These are phyloP conservation scores for Calliphora vicina DNA, from an alignment of 1,140 invertebrate genomes.

Conservation along the genomic window DNA sequence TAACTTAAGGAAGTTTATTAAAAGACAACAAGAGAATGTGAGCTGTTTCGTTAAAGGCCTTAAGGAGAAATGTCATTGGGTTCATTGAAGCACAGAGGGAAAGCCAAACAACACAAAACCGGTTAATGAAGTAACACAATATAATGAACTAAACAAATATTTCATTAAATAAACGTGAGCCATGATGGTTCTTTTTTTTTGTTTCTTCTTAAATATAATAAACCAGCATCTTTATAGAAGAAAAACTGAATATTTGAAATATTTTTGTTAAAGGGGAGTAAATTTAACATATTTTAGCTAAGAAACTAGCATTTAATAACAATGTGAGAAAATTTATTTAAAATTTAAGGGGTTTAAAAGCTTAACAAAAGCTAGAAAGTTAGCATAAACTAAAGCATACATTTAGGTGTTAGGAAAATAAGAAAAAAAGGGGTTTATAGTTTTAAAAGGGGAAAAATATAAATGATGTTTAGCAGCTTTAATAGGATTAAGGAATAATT, in stretches of 20 bases:
- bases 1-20: conserved; percentile 1
- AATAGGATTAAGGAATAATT: not conserved
- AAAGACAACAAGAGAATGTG: not conserved
- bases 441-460: not conserved
- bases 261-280: too few relatives aligned
- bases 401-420: not conserved
- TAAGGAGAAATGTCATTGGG: conserved; percentile 5
- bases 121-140: not conserved
- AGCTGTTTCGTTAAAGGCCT: not conserved
- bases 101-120: not conserved
- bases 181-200: too few relatives aligned
- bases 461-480: too few relatives aligned
- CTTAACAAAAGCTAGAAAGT: not conserved
- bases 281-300: too few relatives aligned
- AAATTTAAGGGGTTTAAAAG: not conserved
- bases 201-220: too few relatives aligned
- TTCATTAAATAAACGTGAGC: not conserved
- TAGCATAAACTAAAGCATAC: not conserved
- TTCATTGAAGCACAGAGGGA: not conserved
- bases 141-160: not conserved
- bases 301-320: not conserved
- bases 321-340: too few relatives aligned
- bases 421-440: not conserved
- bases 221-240: too few relatives aligned
- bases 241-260: too few relatives aligned